Base-by-base conservation (phyloP, 1,140 invertebrate species). In the Sycobia sp. region DNA sequence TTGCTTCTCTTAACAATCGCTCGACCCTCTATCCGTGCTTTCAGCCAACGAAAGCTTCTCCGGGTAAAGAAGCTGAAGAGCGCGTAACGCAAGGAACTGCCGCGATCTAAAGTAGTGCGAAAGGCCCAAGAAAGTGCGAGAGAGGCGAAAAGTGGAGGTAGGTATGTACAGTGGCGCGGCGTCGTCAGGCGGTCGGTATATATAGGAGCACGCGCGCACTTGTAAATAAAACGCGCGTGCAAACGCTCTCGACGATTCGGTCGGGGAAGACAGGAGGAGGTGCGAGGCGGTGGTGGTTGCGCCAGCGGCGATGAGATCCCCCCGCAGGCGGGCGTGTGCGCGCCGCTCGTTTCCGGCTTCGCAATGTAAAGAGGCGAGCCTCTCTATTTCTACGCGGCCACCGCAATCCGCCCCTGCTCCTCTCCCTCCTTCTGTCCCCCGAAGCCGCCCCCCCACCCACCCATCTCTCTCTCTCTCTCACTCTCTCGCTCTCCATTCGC, bases 201-300 rank as follows among this genome's bases (percentile, higher is more conserved):
- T n/a, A n/a, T n/a, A n/a, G 16, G 25, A 34, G 27, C 36, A 44
- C 29, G 32, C 41, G 39, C 50, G 27, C 47, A 46, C 25, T 34
- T 54, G 59, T 62, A 62, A 62, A 62, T 54, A 60, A 61, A 61
- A 44, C 49, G 47, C 36, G 47, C 58, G 36, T 41, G 58, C 38
- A 34, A 61, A 62, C 53, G 38, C 36, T 47, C 36, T 51, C 47
- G 34, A 49, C 16, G 51, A 47, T 47, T 49, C 51, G 25, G 7
- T 16, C n/a, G n/a, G 20, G 43, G 1, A 22, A 22, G 9, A 23
- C 1, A 2, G 47, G 11, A 20, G 16, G 32, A 22, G 49, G 16
- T 22, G 29, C 3, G 7, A 10, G 14, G 7, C 25, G 14, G 2
- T n/a, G n/a, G n/a, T n/a, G n/a, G n/a, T n/a, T n/a, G n/a, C n/a